Base-by-base conservation (phyloP, 2,888 invertebrate genomes). In the Drosophila nigricruria region DNA sequence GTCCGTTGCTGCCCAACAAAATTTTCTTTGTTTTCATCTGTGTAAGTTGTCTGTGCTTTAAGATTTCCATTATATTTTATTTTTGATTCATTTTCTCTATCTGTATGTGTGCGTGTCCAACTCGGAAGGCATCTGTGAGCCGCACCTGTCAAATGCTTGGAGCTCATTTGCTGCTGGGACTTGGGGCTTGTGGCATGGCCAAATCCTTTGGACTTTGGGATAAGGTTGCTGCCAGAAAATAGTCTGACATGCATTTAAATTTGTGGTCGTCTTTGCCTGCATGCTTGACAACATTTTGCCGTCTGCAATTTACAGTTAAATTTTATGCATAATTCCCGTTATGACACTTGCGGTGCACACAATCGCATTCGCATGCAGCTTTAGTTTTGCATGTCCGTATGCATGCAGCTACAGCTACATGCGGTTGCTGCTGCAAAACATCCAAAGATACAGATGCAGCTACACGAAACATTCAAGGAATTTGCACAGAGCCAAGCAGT, bases 261-360 rank as follows among this genome's bases (percentile, higher is more conserved):
- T 75, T 75, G 75, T 70, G 74, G 75, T 74, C 70, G 70, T 64
- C 36, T 62, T 56, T 56, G 47, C 42, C 43, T 64, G 70, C 50
- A 58, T 52, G 54, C 71, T 66, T 73, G 82, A 79, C 77, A 80
- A 73, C 73, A 79, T 72, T 82, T 81, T 79, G 77, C 72, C 79
- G 64, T 70, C 63, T 74, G 74, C 82, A 84, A 82, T 82, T 82
- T 80, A 80, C 81, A 83, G 73, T 82, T 50, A 65, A 82, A 82
- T 86, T 79, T 77, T 79, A 81, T 86, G 86, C 78, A 86, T 83
- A 81, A 85, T 86, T 83, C 83, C 82, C 74, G 77, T 81, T 81
- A 86, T 86, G 86, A 86, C 81, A 82, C 83, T 82, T 86, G 81
- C 65, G 86, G 73, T 76, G 56, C 65, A 59, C 57, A 63, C 59